Percentiles rank a stretch among this genome's conserved stretches.
phyloP scores from a whole-genome alignment of 2,797 vertebrate species.

The Morelia viridis region DNA sequence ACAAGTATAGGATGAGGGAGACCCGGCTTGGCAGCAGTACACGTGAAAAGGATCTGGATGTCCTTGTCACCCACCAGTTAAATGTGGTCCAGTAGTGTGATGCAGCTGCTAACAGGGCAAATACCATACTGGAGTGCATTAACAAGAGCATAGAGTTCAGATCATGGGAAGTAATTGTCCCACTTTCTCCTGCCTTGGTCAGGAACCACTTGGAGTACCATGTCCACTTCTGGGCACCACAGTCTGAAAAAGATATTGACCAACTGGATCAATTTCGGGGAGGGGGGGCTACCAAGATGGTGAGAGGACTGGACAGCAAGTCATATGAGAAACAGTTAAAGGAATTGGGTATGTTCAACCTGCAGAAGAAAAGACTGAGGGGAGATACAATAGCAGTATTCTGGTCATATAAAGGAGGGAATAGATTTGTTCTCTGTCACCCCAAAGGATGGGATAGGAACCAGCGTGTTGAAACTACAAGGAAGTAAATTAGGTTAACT shows the following conservation, averaged over 20 bases:
- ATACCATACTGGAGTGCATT: not conserved
- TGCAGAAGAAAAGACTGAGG: not conserved
- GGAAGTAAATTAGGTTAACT: not conserved
- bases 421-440: not conserved
- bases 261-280: not conserved
- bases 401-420: not conserved
- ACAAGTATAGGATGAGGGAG: not conserved
- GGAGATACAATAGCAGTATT: not conserved
- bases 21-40: not conserved
- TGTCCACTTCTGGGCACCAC: not conserved
- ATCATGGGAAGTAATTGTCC: not conserved
- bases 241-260: not conserved
- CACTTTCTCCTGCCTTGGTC: not conserved
- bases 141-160: not conserved
- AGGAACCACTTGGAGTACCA: not conserved
- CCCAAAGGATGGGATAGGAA: not conserved
- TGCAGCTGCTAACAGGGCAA: not conserved
- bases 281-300: not conserved
- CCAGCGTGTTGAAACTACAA: not conserved
- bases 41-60: not conserved
- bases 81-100: not conserved
- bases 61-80: not conserved
- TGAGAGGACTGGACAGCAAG: not conserved
- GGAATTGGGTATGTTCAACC: not conserved
- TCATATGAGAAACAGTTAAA: not conserved